Evolutionary conservation across 2,797 vertebrate genomes (phyloP).

Genomic region (Numenius phaeopus): DNA sequence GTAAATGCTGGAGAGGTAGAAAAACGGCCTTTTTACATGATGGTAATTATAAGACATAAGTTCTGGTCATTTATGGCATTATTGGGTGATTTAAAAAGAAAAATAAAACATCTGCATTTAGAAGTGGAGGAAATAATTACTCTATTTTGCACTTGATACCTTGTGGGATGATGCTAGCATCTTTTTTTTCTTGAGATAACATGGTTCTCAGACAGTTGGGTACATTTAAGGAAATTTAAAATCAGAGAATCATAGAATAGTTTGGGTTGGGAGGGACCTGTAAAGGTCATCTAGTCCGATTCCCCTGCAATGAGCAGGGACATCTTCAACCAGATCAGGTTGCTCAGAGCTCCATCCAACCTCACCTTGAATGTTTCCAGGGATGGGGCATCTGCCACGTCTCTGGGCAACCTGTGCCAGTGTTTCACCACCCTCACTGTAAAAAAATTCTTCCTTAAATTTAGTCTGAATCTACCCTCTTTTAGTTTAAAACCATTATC

Average conservation of each 20-base stretch:
- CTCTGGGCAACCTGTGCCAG: not conserved
- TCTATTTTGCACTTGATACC: not conserved
- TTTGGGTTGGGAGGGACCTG: not conserved
- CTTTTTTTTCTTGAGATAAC: not conserved
- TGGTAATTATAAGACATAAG: not conserved
- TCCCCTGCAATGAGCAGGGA: not conserved
- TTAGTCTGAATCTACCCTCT: not conserved
- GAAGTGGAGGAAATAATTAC: not conserved
- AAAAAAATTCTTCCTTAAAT: fast-evolving
- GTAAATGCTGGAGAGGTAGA: not conserved
- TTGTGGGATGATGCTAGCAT: not conserved
- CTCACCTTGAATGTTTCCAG: not conserved
- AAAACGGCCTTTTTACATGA: not conserved
- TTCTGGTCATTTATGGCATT: not conserved
- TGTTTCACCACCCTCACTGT: not conserved
- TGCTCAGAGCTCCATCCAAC: not conserved
- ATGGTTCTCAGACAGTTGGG: not conserved
- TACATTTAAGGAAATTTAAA: not conserved
- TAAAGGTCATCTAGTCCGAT: fast-evolving
- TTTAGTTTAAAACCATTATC: not conserved
- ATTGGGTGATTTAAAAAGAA: not conserved
- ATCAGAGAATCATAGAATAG: not conserved
- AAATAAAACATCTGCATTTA: not conserved
- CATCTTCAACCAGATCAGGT: not conserved
- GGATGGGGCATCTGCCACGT: not conserved